Conservation (phyloP, 2,888 invertebrate species). For the Drosophila fungiperda region DNA sequence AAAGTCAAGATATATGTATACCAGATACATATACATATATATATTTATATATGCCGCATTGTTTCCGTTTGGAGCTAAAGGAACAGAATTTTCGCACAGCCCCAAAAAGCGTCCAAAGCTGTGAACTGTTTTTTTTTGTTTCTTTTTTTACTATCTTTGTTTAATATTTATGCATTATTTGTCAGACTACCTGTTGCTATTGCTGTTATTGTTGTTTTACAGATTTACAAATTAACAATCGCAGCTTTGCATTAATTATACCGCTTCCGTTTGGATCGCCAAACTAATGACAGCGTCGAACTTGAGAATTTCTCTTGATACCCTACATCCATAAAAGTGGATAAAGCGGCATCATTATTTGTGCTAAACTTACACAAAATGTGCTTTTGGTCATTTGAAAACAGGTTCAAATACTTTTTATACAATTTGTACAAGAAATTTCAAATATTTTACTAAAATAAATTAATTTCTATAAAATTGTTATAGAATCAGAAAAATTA, state of each 20-base stretch:
- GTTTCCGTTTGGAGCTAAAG: constrained; percentile 68
- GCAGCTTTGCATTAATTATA: constrained; percentile 78
- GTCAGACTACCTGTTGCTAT: constrained; percentile 33
- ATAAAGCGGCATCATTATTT: constrained; percentile 5
- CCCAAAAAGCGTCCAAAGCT: constrained; percentile 64
- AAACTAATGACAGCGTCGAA: constrained; percentile 58
- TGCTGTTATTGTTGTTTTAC: constrained; percentile 51
- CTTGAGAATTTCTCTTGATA: constrained; percentile 23
- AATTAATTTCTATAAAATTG: neutral
- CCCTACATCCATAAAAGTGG: neutral
- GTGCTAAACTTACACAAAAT: neutral
- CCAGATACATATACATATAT: constrained; percentile 24
- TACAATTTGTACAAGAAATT: neutral
- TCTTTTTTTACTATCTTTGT: constrained; percentile 48
- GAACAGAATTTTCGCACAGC: constrained; percentile 78
- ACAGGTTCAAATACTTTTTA: neutral
- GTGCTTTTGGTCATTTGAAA: neutral
- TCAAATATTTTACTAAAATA: neutral
- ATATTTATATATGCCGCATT: constrained; percentile 59
- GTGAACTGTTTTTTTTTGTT: constrained; percentile 57
- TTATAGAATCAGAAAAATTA: neutral
- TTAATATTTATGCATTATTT: constrained; percentile 76
- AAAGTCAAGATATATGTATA: constrained; percentile 61
- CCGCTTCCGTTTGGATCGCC: constrained; percentile 64
- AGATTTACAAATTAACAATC: constrained; percentile 78